Base-by-base conservation (phyloP, 2,113 vertebrate genomes). In the Gobiocypris rarus region DNA sequence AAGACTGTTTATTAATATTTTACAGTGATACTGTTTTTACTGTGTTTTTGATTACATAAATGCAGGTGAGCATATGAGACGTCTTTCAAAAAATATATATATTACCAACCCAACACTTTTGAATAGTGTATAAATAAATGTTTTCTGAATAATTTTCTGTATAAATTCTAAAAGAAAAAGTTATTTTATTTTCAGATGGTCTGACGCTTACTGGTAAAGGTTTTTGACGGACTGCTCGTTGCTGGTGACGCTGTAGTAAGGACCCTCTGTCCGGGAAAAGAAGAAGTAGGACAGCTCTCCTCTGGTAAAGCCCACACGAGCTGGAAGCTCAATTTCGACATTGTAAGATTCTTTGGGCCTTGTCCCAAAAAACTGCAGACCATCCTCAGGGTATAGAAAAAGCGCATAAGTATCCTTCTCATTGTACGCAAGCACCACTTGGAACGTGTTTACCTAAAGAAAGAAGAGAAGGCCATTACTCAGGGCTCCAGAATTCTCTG, bases 391-490 rank as follows among this genome's bases (percentile, higher is more conserved):
- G 87, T 99, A 99, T 4, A 99, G 95, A 93, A 98, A 97, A 87
- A 99, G 90, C 54, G 92, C 91, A 1, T 97, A 99, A 8, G 95
- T 93, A 83, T 98, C 93, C 0, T 90, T 93, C 4, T 95, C 94
- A 19, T 97, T 91, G 3, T 95, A 99, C 28, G 94, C 96, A 77
- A 99, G 71, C 17, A 97, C 96, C 0, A 93, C 95, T 91, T 99
- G 98, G 94, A 99, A 99, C 4, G 97, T 99, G 88, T 99, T 99
- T 83, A 95, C 87, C 98, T 99, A 43, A 45, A 15, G 63, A 67
- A 71, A 9, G 34, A 81, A 7, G 41, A 83, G 24, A 76, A 34
- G 56, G 41, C 22, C 48, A 70, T 54, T 69, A 75, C 14, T 67
- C 15, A 34, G 63, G 24, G 63, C 24, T 75, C 48, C 73, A 52